Base-by-base conservation (phyloP, 2,888 invertebrate species). In the Argynnis bischoffii region DNA sequence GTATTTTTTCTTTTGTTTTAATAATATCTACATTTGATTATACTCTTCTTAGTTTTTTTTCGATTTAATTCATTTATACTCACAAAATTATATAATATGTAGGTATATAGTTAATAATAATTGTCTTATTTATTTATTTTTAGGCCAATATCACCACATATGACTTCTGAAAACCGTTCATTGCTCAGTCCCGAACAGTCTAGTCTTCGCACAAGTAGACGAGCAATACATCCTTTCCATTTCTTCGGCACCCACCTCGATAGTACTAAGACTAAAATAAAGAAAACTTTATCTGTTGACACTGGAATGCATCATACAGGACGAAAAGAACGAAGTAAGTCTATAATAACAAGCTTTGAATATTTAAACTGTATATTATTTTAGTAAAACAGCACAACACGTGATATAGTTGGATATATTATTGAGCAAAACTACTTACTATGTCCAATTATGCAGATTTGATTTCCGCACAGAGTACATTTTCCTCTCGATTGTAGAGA, bases 231-330 rank as follows among this genome's bases (percentile, higher is more conserved):
- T 71, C 85, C 89, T 1, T 92, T 92, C 75, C 91, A 92, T 70
- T 89, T 93, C 78, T 92, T 93, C 64, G 93, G 93, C 1, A 81
- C 87, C 0, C 93, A 93, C 64, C 80, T 92, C 13, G 93, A 93
- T 69, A 88, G 76, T 69, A 89, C 89, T 13, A 90, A 87, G 64
- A 86, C 89, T 0, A 93, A 92, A 74, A 93, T 93, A 66, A 93
- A 93, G 82, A 93, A 93, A 73, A 93, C 93, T 0, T 79, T 92
- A 0, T 93, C 93, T 0, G 93, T 93, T 16, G 93, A 93, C 57
- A 92, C 93, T 0, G 93, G 93, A 35, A 93, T 93, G 87, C 93
- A 93, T 77, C 93, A 91, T 66, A 92, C 92, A n/a, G 93, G 93
- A 3, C 81, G 87, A 63, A 88, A 80, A 75, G 89, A 88, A 3